These are phyloP conservation scores for Ellobium chinense DNA, from an alignment of 2,888 invertebrate species.

Conservation along the genomic window DNA sequence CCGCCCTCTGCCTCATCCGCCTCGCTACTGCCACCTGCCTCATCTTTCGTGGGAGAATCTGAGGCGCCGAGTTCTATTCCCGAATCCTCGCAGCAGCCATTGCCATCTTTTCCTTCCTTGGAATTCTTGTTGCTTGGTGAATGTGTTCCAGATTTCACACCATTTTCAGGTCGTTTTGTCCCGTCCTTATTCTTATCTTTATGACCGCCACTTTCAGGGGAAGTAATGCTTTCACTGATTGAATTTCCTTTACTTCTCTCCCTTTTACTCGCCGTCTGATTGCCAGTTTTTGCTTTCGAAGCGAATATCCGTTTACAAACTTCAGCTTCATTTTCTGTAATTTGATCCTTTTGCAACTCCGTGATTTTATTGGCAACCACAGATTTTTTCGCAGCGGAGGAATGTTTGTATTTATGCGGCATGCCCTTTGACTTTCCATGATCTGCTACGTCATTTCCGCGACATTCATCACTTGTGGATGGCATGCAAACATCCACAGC, in stretches of 20 bases:
- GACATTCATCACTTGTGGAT: neutral
- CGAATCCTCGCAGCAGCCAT: constrained; percentile 26
- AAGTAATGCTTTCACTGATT: neutral
- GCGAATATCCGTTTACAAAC: neutral
- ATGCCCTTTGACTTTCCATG: neutral
- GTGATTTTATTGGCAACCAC: neutral
- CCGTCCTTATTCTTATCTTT: neutral
- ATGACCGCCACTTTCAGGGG: neutral
- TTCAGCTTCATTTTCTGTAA: neutral
- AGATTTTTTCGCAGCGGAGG: neutral
- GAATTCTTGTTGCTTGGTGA: neutral
- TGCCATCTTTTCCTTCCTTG: neutral
- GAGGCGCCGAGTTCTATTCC: constrained; percentile 6
- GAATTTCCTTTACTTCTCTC: neutral
- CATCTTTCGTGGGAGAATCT: constrained; percentile 6
- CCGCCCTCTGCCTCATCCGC: neutral
- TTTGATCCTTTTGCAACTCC: neutral
- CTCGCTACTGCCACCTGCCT: constrained; percentile 1
- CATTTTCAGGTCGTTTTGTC: neutral
- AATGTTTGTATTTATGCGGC: neutral
- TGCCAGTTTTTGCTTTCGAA: neutral
- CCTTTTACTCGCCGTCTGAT: neutral
- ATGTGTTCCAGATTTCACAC: neutral
- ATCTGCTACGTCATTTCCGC: neutral
- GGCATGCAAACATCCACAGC: neutral